Evolutionary conservation across 2,797 vertebrate species (phyloP), one percentile per base, ranked within the genome.

Genomic region (Mycteria americana): DNA sequence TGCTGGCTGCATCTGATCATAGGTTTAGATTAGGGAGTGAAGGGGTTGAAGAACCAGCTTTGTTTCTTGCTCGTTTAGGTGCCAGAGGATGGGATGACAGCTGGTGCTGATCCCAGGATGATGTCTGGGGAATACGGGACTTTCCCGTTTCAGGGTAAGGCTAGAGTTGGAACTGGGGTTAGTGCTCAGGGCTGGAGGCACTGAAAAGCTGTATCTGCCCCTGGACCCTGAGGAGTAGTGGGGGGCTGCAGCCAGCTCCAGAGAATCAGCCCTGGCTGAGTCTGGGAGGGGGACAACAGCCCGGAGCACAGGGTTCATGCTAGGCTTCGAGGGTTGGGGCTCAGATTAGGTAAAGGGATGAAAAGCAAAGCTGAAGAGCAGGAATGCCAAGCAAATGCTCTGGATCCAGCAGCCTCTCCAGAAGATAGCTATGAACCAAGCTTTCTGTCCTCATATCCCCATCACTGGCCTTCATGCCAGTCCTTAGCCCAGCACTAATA

Each of bases 21-120:
- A 28, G 23, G 41, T 46, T 83, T 85, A 88, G 57, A 45, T 60
- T 51, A 73, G 1, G 19, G 50, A 70, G 33, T 4, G 46, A 86
- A 91, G 65, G 73, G 73, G 59, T 63, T 82, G 92, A 75, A 94
- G 70, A 93, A 85, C 69, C 88, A 95, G 88, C 69, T 93, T 86
- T n/a, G 35, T 87, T 74, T 74, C 74, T 91, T 74, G 33, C 30
- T 81, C 62, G 56, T 89, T 87, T 63, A 85, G 48, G 70, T 78
- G 82, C 65, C 74, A 82, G 50, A 63, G 64, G 73, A 94, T 14
- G n/a, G 45, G 67, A 41, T 64, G 56, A 69, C 62, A 93, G 53
- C 63, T 85, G 70, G 17, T 82, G 75, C n/a, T 75, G 57, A 91
- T 18, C 30, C 67, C 75, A 82, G 75, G 63, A 72, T 7, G 64